These are phyloP conservation scores for Morone chrysops DNA, from an alignment of 2,113 vertebrate genomes.

Conservation along the genomic window DNA sequence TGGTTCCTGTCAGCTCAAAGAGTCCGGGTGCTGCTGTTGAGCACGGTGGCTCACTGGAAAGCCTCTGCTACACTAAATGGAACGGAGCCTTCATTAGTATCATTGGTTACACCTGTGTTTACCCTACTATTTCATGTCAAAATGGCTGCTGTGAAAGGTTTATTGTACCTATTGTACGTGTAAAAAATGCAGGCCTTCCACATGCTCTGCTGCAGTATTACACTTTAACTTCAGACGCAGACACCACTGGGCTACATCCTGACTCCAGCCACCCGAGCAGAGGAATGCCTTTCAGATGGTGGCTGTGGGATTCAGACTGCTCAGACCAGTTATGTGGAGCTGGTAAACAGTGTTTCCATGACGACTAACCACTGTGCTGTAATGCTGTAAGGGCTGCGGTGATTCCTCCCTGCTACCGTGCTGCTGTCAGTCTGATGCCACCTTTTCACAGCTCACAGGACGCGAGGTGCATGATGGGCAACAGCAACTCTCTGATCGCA, in stretches of 20 bases:
- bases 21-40: too few relatives aligned
- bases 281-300: neutral
- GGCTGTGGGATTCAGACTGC: neutral
- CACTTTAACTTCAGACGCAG: neutral
- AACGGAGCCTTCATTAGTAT: too few relatives aligned
- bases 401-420: neutral
- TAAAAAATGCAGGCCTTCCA: neutral
- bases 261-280: neutral
- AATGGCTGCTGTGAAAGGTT: too few relatives aligned
- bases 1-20: too few relatives aligned
- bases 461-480: neutral
- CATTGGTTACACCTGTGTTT: too few relatives aligned
- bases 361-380: constrained; percentile 29
- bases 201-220: neutral
- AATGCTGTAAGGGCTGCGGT: neutral
- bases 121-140: too few relatives aligned
- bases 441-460: neutral
- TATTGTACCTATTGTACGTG: too few relatives aligned
- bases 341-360: constrained; percentile 45
- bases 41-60: too few relatives aligned
- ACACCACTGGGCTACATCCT: neutral
- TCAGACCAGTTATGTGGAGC: neutral
- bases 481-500: neutral
- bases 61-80: too few relatives aligned
- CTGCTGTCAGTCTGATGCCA: neutral